phyloP scores from a whole-genome alignment of 2,888 invertebrate species.

The Drosophila mettleri region DNA sequence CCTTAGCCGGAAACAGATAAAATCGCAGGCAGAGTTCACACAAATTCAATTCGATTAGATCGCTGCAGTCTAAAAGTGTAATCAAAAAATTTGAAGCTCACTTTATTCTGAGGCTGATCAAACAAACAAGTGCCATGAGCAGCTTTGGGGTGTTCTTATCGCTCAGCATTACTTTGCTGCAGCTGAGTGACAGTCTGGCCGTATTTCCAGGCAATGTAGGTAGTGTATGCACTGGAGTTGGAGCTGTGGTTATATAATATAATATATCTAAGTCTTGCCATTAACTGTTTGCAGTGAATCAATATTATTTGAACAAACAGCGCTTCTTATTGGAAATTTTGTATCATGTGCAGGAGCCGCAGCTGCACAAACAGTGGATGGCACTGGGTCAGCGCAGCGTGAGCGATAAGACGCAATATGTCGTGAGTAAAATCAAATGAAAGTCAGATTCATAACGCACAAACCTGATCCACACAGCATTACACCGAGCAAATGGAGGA shows the following conservation, averaged over 20 bases:
- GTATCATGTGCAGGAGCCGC: constrained; percentile 57
- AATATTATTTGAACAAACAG: constrained; percentile 65
- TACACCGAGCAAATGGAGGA: constrained; percentile 50
- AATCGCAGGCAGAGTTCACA: too few species aligned
- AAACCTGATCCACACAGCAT: constrained; percentile 17
- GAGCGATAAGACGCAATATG: constrained; percentile 52
- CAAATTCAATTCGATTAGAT: constrained; percentile 21
- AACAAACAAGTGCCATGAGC: constrained; percentile 59
- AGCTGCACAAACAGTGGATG: constrained; percentile 51
- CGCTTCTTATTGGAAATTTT: constrained; percentile 62
- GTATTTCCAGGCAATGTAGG: constrained; percentile 43
- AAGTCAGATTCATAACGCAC: background rate
- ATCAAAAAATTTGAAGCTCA: constrained; percentile 15
- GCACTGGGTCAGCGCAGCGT: constrained; percentile 48
- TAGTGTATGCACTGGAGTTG: background rate
- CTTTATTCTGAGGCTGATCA: constrained; percentile 27
- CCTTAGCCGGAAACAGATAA: too few species aligned
- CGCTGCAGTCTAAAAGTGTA: constrained; percentile 4
- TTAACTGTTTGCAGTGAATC: constrained; percentile 40
- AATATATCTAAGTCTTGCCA: background rate
- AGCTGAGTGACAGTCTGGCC: constrained; percentile 8
- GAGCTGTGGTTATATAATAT: background rate
- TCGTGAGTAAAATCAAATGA: constrained; percentile 32
- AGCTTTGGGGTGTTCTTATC: constrained; percentile 28
- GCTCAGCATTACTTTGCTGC: constrained; percentile 4